phyloP scores from a whole-genome alignment of 2,888 invertebrate genomes.

The Aradus depressus region DNA sequence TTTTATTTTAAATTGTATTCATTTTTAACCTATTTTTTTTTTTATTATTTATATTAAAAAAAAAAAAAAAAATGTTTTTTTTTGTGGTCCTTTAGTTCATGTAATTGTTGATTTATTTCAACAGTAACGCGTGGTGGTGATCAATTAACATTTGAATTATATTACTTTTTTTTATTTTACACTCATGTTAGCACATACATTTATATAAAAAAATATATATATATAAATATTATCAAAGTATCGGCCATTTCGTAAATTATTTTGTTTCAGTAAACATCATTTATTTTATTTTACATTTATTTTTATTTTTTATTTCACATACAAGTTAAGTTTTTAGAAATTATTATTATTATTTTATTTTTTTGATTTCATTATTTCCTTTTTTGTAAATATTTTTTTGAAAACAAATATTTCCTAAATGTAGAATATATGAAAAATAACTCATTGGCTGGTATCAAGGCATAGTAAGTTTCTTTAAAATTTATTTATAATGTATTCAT shows the following conservation, averaged over 20 bases:
- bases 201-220: no score
- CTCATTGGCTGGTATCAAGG: neutral
- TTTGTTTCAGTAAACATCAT: no score
- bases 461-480: neutral
- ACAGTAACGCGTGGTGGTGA: constrained; percentile 2
- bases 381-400: constrained; percentile 8
- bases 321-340: no score
- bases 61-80: constrained; percentile 6
- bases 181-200: neutral
- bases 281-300: no score
- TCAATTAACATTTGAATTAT: constrained; percentile 5
- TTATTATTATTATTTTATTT: no score
- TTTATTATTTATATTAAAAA: constrained; percentile 2
- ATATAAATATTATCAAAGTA: no score
- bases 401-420: constrained; percentile 1
- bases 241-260: no score
- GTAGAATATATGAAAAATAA: neutral
- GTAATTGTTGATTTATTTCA: constrained; percentile 6
- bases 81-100: constrained; percentile 14
- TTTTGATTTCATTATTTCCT: no score
- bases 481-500: neutral
- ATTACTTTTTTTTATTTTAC: neutral
- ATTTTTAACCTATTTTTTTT: constrained; percentile 14
- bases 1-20: no score
- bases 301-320: no score